These are phyloP conservation scores for Cherax quadricarinatus DNA, from an alignment of 1,140 invertebrate genomes.

Conservation along the genomic window DNA sequence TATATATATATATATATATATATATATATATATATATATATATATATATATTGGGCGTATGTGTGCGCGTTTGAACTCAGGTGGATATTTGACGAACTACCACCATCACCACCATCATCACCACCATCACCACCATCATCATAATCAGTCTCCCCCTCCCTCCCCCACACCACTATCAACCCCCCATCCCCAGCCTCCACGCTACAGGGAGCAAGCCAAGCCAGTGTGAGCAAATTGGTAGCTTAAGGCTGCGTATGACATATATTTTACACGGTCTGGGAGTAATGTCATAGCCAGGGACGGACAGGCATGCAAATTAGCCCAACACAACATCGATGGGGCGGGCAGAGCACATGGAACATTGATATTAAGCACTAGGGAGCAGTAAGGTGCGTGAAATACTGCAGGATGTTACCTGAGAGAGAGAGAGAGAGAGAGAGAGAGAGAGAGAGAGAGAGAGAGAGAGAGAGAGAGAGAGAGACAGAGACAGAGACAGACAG, in stretches of 20 bases:
- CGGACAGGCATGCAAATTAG: slow-evolving; percentile 2
- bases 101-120: background rate
- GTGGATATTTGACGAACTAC: too few species aligned
- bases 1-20: too few species aligned
- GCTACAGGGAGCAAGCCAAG: background rate
- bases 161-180: background rate
- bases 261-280: background rate
- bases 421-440: background rate
- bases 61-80: too few species aligned
- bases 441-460: background rate
- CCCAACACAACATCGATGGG: background rate
- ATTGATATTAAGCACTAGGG: background rate
- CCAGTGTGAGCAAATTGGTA: background rate
- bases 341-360: background rate
- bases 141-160: background rate
- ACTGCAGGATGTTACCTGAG: slow-evolving; percentile 15
- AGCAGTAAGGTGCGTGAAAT: too few species aligned
- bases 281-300: background rate
- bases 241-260: background rate
- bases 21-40: too few species aligned
- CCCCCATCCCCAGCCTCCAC: background rate
- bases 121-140: background rate
- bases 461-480: background rate
- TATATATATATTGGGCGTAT: too few species aligned
- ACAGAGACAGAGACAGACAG: background rate